Evolutionary conservation across 2,797 vertebrate genomes (phyloP), one percentile per base, ranked within the genome.

Genomic region (Gymnothorax reevesii): DNA sequence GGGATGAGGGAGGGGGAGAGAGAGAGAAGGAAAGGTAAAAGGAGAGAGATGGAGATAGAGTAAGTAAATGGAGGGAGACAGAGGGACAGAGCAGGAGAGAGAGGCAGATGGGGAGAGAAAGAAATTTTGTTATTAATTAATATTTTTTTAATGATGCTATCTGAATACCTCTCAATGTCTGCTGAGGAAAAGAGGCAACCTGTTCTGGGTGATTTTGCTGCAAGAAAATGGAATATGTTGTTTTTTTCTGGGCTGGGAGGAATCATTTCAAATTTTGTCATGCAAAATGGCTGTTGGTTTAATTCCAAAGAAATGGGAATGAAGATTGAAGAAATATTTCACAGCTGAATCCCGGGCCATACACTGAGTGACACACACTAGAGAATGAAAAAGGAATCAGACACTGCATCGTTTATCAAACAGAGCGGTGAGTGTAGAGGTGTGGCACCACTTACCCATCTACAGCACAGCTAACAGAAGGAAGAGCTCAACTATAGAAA

Each of bases 371-470:
- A 62, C 59, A 62, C 57, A 33, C 57, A 83, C 82, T 83, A 17
- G 22, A n/a, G 77, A 80, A 77, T 82, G 57, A 86, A n/a, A 82
- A 82, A 69, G n/a, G 79, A 86, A 82, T 66, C 22, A 52, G 77
- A 49, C 22, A 52, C 17, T 9, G 22, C 77, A 25, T 80, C 77
- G 55, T 80, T 80, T 80, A 55, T 80, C 77, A 80, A 2, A 55
- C 52, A 55, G 77, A 80, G 17, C n/a, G 9, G 52, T 7, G 52
- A 80, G 77, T 55, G 8, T n/a, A 80, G 52, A 55, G 77, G 25
- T 2, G 7, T 2, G 77, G 49, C 52, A 54, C 52, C 52, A 54
- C 20, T 49, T 15, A 17, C 73, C 73, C 13, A 7, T 49, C 73
- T 17, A 42, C 33, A 5, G 42, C 12, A 52, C 73, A 49, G 2